Evolutionary conservation across 1,140 invertebrate species (phyloP).

Genomic region (Drosophila pandora): DNA sequence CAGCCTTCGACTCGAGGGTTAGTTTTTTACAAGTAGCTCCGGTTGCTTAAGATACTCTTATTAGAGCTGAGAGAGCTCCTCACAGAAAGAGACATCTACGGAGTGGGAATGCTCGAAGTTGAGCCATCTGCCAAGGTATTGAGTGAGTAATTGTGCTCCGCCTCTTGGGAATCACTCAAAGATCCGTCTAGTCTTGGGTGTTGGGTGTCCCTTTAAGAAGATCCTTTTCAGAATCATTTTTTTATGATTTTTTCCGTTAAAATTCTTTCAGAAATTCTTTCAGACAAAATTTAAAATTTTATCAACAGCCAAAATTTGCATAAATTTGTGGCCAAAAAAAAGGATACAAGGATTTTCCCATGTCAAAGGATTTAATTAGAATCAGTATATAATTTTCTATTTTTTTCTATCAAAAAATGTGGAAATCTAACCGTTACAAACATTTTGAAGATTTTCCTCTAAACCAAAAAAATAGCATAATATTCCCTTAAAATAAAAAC

Average conservation of each 20-base stretch:
- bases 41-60: constrained; percentile 23
- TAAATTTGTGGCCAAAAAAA: constrained; percentile 23
- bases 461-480: not conserved
- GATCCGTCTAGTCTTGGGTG: constrained; percentile 14
- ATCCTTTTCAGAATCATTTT: constrained; percentile 16
- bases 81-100: not conserved
- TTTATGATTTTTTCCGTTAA: constrained; percentile 64
- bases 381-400: not conserved
- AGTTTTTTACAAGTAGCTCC: constrained; percentile 48
- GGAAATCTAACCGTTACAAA: too few species aligned
- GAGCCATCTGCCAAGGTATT: constrained; percentile 10
- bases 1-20: constrained; percentile 48
- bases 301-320: constrained; percentile 16
- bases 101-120: not conserved
- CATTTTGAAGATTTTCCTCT: too few species aligned
- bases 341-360: constrained; percentile 10
- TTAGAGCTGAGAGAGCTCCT: constrained; percentile 1
- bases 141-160: constrained; percentile 57
- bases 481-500: not conserved
- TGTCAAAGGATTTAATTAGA: constrained; percentile 3
- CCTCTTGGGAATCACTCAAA: constrained; percentile 42
- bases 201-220: constrained; percentile 3
- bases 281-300: constrained; percentile 40
- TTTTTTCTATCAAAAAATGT: constrained; percentile 8
- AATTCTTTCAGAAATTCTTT: constrained; percentile 24